Conservation (phyloP, 2,113 vertebrate species). For the Microcebus ravelobensis region DNA sequence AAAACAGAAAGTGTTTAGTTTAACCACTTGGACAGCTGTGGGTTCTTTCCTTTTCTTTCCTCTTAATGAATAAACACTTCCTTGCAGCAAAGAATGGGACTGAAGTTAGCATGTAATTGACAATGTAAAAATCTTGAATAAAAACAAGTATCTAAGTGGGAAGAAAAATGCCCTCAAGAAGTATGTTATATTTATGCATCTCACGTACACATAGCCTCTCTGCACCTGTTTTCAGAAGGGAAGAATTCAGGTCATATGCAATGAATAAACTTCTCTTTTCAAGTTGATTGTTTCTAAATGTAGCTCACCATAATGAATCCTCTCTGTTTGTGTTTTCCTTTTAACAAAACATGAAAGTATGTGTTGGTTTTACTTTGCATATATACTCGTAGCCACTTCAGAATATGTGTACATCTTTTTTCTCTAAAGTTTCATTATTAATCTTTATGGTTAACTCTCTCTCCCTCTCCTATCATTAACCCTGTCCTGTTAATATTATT, state of each 20-base stretch:
- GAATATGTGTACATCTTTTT: conserved; percentile 4
- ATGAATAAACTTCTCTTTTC: conserved; percentile 49
- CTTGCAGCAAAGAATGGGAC: conserved; percentile 52
- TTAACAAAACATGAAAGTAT: conserved; percentile 53
- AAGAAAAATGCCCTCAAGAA: conserved; percentile 25
- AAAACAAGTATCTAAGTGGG: conserved; percentile 21
- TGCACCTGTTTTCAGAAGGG: conserved; percentile 50
- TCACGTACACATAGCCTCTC: not conserved
- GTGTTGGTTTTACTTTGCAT: not conserved
- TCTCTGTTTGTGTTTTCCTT: conserved; percentile 41
- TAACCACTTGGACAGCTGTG: conserved; percentile 58
- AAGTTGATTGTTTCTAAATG: conserved; percentile 55
- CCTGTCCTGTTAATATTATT: not conserved
- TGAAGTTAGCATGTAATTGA: conserved; percentile 58
- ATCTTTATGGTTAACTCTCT: not conserved
- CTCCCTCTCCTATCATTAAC: not conserved
- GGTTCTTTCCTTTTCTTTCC: conserved; percentile 64
- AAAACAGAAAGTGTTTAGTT: conserved; percentile 56
- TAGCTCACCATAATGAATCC: conserved; percentile 48
- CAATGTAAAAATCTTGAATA: not conserved
- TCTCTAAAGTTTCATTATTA: conserved; percentile 39
- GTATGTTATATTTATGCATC: not conserved
- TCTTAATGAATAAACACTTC: conserved; percentile 61
- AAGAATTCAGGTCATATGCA: conserved; percentile 46
- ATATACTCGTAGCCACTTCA: conserved; percentile 1